Evolutionary conservation across 2,888 invertebrate species (phyloP), one percentile per base, ranked within the genome.

Genomic region (Odontomyia ornata): DNA sequence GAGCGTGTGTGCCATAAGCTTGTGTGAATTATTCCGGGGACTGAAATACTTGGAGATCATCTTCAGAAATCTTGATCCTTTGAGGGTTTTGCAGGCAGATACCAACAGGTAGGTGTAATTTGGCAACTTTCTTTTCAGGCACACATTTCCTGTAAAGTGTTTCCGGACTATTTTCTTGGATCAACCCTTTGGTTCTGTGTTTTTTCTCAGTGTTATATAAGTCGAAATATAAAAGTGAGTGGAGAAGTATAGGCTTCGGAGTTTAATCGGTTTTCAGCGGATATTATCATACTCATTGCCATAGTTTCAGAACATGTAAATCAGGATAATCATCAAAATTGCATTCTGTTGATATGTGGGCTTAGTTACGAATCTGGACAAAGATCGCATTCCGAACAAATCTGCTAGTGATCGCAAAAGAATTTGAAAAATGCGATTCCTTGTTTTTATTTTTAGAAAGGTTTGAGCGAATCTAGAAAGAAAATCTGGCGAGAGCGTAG

Each of bases 381-480:
- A 3, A 4, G 4, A 4, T 9, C n/a, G 43, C 47, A 46, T 36
- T 21, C 23, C 43, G 36, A 36, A 56, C 11, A 18, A 60, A 73
- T 73, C 28, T 18, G 18, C 21, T 46, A n/a, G 43, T 46, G 64
- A 64, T 64, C 62, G 75, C 75, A 47, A 47, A 75, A 30, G 76
- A 76, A 76, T 76, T 76, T 21, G 56, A 30, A 65, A 52, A 36
- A 56, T 76, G 65, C 67, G 64, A 76, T 76, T 76, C 76, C 76
- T 67, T 67, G 76, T 76, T 76, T 52, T 65, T 76, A 76, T 76
- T 67, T 76, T 76, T 76, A 76, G 76, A 76, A 76, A 64, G 52
- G 27, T 23, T 23, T 1, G 15, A 25, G 21, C 18, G 62, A 46
- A 23, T 60, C 60, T 21, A 57, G 25, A 36, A 36, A 36, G 5